Evolutionary conservation across 2,888 invertebrate genomes (phyloP), one percentile per base, ranked within the genome.

Genomic region (Tinea semifulvella): DNA sequence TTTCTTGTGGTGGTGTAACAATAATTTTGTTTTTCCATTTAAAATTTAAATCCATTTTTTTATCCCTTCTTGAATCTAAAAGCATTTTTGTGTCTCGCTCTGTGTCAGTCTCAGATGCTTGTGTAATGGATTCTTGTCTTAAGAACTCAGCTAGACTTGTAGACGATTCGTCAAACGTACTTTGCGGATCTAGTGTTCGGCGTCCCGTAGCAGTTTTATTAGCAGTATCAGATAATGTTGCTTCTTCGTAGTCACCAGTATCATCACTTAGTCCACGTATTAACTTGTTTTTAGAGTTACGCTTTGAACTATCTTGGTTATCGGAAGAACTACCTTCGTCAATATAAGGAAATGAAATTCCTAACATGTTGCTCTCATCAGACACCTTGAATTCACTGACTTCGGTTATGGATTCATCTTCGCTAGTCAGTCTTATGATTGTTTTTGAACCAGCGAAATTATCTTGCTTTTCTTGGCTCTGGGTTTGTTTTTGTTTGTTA

Each of bases 361-460:
- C 84, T 35, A 77, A 56, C 64, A 75, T 66, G 49, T 74, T 67
- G 54, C 72, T 79, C 44, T 81, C 82, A 51, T 80, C 81, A n/a
- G 77, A 77, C 44, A 72, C 69, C 60, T 84, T 86, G 25, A 86
- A 57, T 38, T 87, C 86, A 53, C 85, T 86, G 0, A 86, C 84
- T 65, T 87, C 87, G 1, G 88, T 88, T 49, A 88, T 67, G 4
- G 88, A 88, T 56, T 89, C 89, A 56, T 89, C 88, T 56, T 86
- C 87, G 53, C 88, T 88, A 2, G 84, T 84, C 48, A 85, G 71
- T 44, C 82, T 67, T 3, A 63, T 77, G 1, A 31, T 18, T 10
- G 18, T 2, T 11, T 19, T 63, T 45, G 68, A 11, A 26, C 27
- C 26, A 2, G 43, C 3, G 7, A 38, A 17, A 7, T 38, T 53